Evolutionary conservation across 2,888 invertebrate species (phyloP), one percentile per base, ranked within the genome.

Genomic region (Eupithecia abbreviata): DNA sequence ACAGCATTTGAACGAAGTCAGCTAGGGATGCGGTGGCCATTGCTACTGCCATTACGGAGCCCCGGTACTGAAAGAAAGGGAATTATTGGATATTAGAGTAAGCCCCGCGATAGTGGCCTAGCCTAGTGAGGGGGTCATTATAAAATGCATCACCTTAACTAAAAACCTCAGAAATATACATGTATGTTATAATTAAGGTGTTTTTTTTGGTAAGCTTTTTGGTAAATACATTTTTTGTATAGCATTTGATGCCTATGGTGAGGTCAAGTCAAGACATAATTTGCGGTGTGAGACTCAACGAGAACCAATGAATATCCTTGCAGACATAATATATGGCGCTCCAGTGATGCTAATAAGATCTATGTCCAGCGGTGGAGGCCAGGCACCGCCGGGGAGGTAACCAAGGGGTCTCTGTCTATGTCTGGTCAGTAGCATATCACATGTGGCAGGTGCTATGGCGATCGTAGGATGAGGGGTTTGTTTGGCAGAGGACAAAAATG

Each of bases 1-100:
- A 91, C 18, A 92, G 79, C 78, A 91, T 86, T 83, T 93, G 92
- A 0, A 92, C 41, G 82, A 78, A 75, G 45, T 73, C 78, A 3
- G 73, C 47, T 43, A 68, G 0, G n/a, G 78, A 75, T 1, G 92
- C 89, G 0, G 83, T n/a, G 0, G 91, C 85, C 92, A 92, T 92
- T 0, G 91, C 86, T 0, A 83, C 82, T 0, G 90, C 93, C 86
- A 93, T 88, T 0, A 94, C 91, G 7, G 91, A 90, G 2, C 91
- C 91, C 2, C 94, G 92, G 72, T 91, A 93, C 94, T 94, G 89
- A n/a, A 90, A 91, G 75, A n/a, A 68, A 68, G 12, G 1, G 3
- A 12, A 42, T 58, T 18, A 30, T 45, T 51, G 55, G 55, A 75
- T 15, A 2, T 12, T 47, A 10, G 45, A 45, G 45, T 45, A 47